Evolutionary conservation across 2,797 vertebrate species (phyloP).

Genomic region (Bryconaethiops microstoma): DNA sequence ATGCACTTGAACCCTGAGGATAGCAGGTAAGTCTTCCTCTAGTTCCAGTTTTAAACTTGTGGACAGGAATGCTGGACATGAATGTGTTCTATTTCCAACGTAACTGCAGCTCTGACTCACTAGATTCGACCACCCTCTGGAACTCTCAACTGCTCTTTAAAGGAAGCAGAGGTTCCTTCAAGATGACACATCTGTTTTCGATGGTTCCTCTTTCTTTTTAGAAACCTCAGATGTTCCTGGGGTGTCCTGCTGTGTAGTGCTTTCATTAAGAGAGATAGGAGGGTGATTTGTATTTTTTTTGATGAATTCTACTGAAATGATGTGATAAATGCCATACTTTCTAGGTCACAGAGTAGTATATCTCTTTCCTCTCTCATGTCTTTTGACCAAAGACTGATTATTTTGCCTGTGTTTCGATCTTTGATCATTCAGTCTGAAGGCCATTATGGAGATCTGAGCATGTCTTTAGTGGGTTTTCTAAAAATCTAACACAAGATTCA

Average conservation of each 20-base stretch:
- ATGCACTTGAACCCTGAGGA: conserved; percentile 19
- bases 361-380: background rate
- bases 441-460: conserved; percentile 40
- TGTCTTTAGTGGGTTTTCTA: conserved; percentile 15
- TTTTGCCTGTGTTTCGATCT: conserved; percentile 3
- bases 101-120: conserved; percentile 26
- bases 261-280: background rate
- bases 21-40: conserved; percentile 11
- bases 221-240: background rate
- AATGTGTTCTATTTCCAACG: conserved; percentile 33
- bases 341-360: background rate
- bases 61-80: conserved; percentile 30
- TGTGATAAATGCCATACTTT: background rate
- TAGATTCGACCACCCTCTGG: background rate
- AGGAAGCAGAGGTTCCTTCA: background rate
- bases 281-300: background rate
- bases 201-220: background rate
- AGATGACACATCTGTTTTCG: background rate
- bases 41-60: conserved; percentile 25
- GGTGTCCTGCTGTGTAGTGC: conserved; percentile 3
- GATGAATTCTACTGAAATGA: background rate
- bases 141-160: conserved; percentile 15
- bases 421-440: conserved; percentile 33
- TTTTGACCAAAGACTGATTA: background rate
- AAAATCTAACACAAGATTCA: background rate